Evolutionary conservation across 2,113 vertebrate species (phyloP).

Genomic region (Pyrgilauda ruficollis): DNA sequence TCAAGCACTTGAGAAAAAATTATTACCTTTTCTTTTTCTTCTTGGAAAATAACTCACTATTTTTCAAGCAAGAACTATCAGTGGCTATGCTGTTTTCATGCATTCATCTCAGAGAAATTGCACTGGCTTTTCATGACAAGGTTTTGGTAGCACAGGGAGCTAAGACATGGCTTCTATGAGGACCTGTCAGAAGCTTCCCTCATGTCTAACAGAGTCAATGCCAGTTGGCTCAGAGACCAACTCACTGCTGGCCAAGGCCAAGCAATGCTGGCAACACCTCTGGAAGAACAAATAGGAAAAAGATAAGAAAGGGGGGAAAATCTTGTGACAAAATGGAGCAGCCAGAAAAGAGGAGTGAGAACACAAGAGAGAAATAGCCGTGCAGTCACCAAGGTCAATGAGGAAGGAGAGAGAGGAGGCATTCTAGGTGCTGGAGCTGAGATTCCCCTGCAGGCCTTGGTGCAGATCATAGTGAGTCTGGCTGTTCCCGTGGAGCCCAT

Average conservation of each 20-base stretch:
- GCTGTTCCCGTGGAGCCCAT: not conserved
- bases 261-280: not conserved
- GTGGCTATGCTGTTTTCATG: not conserved
- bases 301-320: rapidly evolving
- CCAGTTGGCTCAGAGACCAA: not conserved
- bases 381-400: no score
- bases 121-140: not conserved
- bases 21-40: not conserved
- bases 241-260: not conserved
- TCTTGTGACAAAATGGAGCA: not conserved
- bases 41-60: not conserved
- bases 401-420: not conserved
- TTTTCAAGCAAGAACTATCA: not conserved
- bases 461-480: not conserved
- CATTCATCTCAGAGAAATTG: not conserved
- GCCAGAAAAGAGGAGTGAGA: not conserved
- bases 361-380: not conserved
- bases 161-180: not conserved
- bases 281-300: not conserved
- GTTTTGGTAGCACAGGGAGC: rapidly evolving
- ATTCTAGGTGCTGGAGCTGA: not conserved
- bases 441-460: not conserved
- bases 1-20: not conserved
- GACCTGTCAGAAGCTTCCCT: not conserved
- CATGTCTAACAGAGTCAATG: not conserved